Conservation (phyloP, 2,113 vertebrate genomes). For the Dissostichus mawsoni region DNA sequence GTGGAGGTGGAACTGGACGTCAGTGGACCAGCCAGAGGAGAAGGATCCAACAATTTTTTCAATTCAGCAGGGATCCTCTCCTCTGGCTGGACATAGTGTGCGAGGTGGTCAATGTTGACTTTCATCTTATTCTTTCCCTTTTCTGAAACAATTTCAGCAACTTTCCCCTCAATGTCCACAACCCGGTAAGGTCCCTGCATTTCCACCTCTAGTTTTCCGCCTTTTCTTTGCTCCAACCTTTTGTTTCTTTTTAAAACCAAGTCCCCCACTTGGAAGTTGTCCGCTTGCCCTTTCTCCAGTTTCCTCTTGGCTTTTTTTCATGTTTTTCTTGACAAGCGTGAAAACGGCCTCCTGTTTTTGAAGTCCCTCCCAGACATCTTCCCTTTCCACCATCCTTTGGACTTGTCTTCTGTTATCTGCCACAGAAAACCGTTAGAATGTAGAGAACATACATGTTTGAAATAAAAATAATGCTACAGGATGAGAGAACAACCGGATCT, state of each 20-base stretch:
- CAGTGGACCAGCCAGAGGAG: no score
- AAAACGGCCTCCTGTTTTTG: neutral
- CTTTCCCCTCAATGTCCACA: neutral
- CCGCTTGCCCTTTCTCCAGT: neutral
- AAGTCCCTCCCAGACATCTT: neutral
- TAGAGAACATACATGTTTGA: neutral
- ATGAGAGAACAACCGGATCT: neutral
- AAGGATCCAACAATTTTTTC: no score
- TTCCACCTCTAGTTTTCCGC: neutral
- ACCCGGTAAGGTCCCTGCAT: neutral
- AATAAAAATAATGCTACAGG: neutral
- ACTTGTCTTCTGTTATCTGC: neutral
- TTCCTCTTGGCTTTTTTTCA: neutral
- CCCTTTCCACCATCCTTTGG: neutral
- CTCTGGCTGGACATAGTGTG: no score
- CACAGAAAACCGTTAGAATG: neutral
- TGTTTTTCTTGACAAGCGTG: neutral
- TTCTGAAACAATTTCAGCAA: neutral
- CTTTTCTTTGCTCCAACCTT: neutral
- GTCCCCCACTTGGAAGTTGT: neutral
- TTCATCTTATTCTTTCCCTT: neutral
- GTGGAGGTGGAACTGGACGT: no score
- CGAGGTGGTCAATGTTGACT: no score
- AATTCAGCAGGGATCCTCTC: no score
- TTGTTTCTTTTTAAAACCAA: neutral